Evolutionary conservation across 1,140 invertebrate genomes (phyloP), one percentile per base, ranked within the genome.

Genomic region (Thaumetopoea pityocampa): DNA sequence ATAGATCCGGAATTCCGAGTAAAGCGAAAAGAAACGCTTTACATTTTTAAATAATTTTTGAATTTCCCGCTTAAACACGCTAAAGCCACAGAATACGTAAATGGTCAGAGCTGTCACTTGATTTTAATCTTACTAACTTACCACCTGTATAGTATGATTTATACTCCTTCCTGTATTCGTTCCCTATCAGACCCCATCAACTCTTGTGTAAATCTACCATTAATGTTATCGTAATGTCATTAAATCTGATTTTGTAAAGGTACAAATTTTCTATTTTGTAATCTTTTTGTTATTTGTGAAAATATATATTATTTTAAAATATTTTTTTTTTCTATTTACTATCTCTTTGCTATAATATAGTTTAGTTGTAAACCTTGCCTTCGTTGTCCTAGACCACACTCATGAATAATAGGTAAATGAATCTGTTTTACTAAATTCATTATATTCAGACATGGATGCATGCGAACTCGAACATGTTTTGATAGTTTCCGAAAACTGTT

Each of bases 191-290:
- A n/a, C 11, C 8, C 1, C 23, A 24, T 24, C 23, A 8, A n/a
- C n/a, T n/a, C n/a, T 40, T 40, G 20, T 28, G 6, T 19, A 40
- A 28, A 36, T 10, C 14, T 14, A 35, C 11, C 12, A 20, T 35
- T 9, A 9, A 35, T 35, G 33, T 35, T n/a, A 23, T 23, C 33
- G 22, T 16, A 12, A 19, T 19, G 17, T 16, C 32, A 60, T 63
- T 60, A 60, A 54, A 57, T 45, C 35, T 43, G 30, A 14, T 51
- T 47, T 51, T 54, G 51, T 57, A 45, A 47, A 60, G 46, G 5
- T 50, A 9, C 16, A 45, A 46, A 44, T 52, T 59, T 59, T 67
- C 60, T 77, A 77, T 77, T 77, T 77, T 77, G 62, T 73, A 70
- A 61, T 11, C 53, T 41, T 49, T 62, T 71, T 70, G 67, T 41